Evolutionary conservation across 2,113 vertebrate genomes (phyloP).

Genomic region (Cyphomyrus discorhynchus): DNA sequence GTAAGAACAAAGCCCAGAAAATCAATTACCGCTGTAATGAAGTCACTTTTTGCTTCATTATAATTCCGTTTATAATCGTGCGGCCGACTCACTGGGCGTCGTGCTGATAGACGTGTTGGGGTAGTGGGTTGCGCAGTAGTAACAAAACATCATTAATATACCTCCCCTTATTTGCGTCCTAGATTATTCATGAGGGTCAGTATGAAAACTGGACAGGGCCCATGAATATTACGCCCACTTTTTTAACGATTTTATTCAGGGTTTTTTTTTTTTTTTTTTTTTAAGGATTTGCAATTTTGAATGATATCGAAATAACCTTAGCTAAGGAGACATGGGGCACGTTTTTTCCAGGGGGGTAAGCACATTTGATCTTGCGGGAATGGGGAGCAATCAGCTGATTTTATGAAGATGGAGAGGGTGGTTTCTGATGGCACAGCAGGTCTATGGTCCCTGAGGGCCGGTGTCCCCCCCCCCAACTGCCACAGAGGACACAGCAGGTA

Average conservation of each 20-base stretch:
- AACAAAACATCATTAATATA: background rate
- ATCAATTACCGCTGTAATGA: slow-evolving; percentile 8
- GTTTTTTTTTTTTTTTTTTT: slow-evolving; percentile 27
- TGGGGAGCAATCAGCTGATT: background rate
- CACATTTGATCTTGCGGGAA: slow-evolving; percentile 40
- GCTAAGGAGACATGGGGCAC: background rate
- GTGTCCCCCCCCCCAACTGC: background rate
- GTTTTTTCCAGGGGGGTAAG: background rate
- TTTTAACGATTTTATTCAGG: background rate
- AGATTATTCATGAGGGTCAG: background rate
- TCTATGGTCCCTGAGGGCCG: background rate
- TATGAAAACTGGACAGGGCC: background rate
- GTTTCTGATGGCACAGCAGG: slow-evolving; percentile 17
- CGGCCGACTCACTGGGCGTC: background rate
- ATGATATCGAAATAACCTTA: slow-evolving; percentile 5
- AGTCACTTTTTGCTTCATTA: slow-evolving; percentile 5
- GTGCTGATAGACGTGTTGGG: background rate
- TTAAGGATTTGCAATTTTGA: slow-evolving; percentile 24
- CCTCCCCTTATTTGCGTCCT: background rate
- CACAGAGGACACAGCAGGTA: slow-evolving; percentile 8
- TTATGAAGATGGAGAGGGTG: slow-evolving; percentile 30
- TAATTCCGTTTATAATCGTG: background rate
- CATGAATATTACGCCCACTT: background rate
- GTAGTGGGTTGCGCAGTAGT: background rate
- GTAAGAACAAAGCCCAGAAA: slow-evolving; percentile 11